These are phyloP conservation scores for Odontamblyopus lacepedii DNA, from an alignment of 2,797 vertebrate species.

Conservation along the genomic window DNA sequence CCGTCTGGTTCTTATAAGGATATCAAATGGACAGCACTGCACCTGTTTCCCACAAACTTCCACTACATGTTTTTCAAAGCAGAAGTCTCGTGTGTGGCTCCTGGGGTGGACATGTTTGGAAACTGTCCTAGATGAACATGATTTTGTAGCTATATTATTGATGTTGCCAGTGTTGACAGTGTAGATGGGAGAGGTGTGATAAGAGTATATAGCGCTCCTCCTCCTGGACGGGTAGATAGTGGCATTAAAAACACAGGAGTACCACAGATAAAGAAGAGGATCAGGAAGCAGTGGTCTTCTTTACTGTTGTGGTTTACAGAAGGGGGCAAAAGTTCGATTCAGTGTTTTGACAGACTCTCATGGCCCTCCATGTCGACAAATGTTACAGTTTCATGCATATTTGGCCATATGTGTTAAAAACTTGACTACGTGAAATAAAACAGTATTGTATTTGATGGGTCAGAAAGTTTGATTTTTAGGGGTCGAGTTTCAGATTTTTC, in stretches of 20 bases:
- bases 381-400: not conserved
- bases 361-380: slow-evolving; percentile 13
- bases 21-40: slow-evolving; percentile 75
- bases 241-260: slow-evolving; percentile 52
- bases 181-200: slow-evolving; percentile 44
- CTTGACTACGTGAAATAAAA: not conserved
- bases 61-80: slow-evolving; percentile 76
- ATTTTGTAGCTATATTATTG: slow-evolving; percentile 16
- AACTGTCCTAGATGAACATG: slow-evolving; percentile 21
- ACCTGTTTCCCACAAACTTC: slow-evolving; percentile 83
- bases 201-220: slow-evolving; percentile 39
- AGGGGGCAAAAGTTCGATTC: slow-evolving; percentile 49
- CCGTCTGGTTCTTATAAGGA: slow-evolving; percentile 82
- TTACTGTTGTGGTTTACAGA: slow-evolving; percentile 36
- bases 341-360: slow-evolving; percentile 27
- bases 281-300: slow-evolving; percentile 52
- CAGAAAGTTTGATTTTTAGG: too few species aligned
- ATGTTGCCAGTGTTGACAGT: slow-evolving; percentile 31
- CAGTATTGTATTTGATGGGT: too few species aligned
- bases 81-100: slow-evolving; percentile 47
- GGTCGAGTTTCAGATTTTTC: too few species aligned
- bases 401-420: not conserved
- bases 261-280: slow-evolving; percentile 47
- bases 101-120: slow-evolving; percentile 14
- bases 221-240: slow-evolving; percentile 65